Evolutionary conservation across 2,113 vertebrate genomes (phyloP), one percentile per base, ranked within the genome.

Genomic region (Bambusicola thoracicus): DNA sequence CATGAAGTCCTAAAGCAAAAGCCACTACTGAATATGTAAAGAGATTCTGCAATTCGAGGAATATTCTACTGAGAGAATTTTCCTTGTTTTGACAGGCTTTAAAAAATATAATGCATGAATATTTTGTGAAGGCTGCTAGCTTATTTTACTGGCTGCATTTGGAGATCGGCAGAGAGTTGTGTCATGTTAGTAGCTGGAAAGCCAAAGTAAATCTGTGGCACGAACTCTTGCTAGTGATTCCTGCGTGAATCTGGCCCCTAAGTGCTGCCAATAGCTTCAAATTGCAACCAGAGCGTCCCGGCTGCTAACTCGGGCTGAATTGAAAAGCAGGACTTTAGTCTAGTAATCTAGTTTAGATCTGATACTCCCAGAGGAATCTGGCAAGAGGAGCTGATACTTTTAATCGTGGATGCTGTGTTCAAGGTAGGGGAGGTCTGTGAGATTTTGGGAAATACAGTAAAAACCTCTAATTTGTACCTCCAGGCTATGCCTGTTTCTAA

Each of bases 281-380:
- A 88, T 49, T 86, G 69, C 85, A 88, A 94, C 36, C 61, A 83
- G 59, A 92, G 24, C 82, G 90, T 87, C 82, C 69, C 2, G 8
- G 46, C 43, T 84, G 61, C 83, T 90, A 90, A 78, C 69, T 78
- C 63, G 43, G 36, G 66, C 56, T 88, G 85, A 89, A 93, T 17
- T 86, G 86, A 92, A 93, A 94, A 93, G 56, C 58, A 65, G 36
- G 48, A 40, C 0, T 94, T 94, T 78, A 75, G 61, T 59, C 38
- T 62, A 90, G 94, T 92, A 88, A 90, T 91, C 93, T 85, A 85
- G 75, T 96, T 96, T 75, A 94, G 89, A 90, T 81, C 25, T 83
- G 89, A 92, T 92, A 91, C 75, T 95, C 82, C 75, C 73, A 53
- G 56, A 25, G 79, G 82, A 91, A 69, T 91, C 81, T 83, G 85